Base-by-base conservation (phyloP, 1,140 invertebrate genomes). In the Micrasema minimum region DNA sequence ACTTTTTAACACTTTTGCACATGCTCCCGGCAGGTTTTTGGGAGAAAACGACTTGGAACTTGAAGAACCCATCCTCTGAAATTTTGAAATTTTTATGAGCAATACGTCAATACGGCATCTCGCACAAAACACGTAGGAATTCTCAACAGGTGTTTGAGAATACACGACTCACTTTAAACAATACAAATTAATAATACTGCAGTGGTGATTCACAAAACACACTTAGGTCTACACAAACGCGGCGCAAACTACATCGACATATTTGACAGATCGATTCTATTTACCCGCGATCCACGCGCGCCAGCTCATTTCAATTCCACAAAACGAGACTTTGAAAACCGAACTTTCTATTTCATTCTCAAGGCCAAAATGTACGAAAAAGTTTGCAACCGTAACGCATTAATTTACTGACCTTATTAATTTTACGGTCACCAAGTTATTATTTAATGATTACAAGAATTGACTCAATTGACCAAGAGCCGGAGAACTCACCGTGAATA, bases 31-130 rank as follows among this genome's bases (percentile, higher is more conserved):
- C 2, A 26, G 38, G 41, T 81, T 83, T 66, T 86, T 86, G 10
- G 85, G 86, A 9, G 86, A 84, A 77, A 86, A 86, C 11, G 85
- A 82, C 76, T 79, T 83, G 41, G 82, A 82, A 74, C 78, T 79
- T 22, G 82, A 82, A 73, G 79, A 81, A 65, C 83, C 83, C 83
- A 85, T 85, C 75, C 69, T 82, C 57, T 71, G 45, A n/a, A 64
- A 67, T 41, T 59, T 16, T 41, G 9, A 22, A 51, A 43, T 35
- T 1, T 51, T 62, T 37, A 26, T 62, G 41, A 23, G 38, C n/a
- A 64, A 51, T 38, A 59, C 55, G 31, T 59, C 55, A 59, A 59
- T 59, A 59, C 37, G 31, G 37, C 55, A 59, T 59, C 38, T 59
- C 45, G 7, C 26, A 31, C 7, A 31, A 43, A 64, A 37, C 26